Base-by-base conservation (phyloP, 2,888 invertebrate genomes). In the Perithous albicinctus region DNA sequence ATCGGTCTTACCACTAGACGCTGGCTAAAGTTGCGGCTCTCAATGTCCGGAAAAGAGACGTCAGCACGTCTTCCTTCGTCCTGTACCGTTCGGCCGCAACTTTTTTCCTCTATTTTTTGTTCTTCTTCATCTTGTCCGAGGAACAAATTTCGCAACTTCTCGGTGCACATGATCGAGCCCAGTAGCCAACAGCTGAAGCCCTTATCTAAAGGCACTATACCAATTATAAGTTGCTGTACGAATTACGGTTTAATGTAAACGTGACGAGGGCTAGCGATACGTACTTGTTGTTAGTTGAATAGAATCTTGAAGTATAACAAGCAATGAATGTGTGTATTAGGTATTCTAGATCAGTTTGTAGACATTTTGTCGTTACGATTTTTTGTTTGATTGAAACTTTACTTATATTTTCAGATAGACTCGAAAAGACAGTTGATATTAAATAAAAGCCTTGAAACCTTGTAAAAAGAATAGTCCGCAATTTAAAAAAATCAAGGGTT, bases 71-170 rank as follows among this genome's bases (percentile, higher is more conserved):
- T 56, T 20, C 23, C 63, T 10, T n/a, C 66, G 51, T 64, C 41
- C 23, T n/a, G 18, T 20, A n/a, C 4, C 15, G 5, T 20, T 23
- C 7, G 12, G 26, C 1, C 23, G 6, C 12, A 41, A 64, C 41
- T 75, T 43, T 29, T 56, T 56, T 2, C 56, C 2, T n/a, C 29
- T 6, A 23, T 38, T 43, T 48, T 26, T 46, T 46, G 26, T 46
- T 43, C 29, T 35, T 46, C 41, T 35, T 69, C 51, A 75, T 69
- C 79, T 48, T 48, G 18, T 26, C 35, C 10, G 12, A 29, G 41
- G 32, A 66, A 80, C 51, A 67, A 78, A 77, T 81, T 73, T 81
- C 61, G 63, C 26, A 74, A 81, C 67, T 81, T 72, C 46, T 56
- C 26, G 69, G 7, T 41, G 67, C 8, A 63, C 74, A 41, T 20